Base-by-base conservation (phyloP, 2,888 invertebrate genomes). In the Erynnis tages region DNA sequence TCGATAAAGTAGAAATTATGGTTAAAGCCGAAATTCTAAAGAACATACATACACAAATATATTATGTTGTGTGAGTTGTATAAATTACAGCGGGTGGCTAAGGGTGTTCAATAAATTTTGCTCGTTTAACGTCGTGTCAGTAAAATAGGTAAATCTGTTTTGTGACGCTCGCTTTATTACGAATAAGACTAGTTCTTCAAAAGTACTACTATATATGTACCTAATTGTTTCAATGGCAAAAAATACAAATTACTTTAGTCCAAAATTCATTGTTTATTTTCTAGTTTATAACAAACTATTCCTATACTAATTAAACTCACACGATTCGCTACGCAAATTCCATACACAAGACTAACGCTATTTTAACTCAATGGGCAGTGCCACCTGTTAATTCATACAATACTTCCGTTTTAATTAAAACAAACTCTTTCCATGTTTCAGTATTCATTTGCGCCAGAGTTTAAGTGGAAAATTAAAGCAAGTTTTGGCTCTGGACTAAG, bases 1-100 rank as follows among this genome's bases (percentile, higher is more conserved):
- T 49, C 40, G 50, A 50, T 50, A 50, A 43, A 50, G 34, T 35
- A 50, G 50, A 50, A 50, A 50, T 50, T 50, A 50, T 50, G 50
- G 50, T 50, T 50, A 43, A 50, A 32, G 40, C 43, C 50, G 34
- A 50, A 50, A 25, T 50, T 50, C 43, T 50, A 50, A 43, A 50
- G 50, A 34, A 50, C 40, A 32, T 40, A 32, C 40, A 10, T 23
- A 49, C 40, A 32, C 7, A 29, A 21, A 21, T 23, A 46, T 16
- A 30, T 48, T 19, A 41, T 41, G 41, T 32, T 49, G 40, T 34
- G 41, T 50, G 41, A 50, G 34, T 34, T 35, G 41, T 50, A 50
- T 43, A 50, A 41, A 50, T 50, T 50, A 50, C 41, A 27, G 11
- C 17, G 49, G 49, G 41, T 35, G 35, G 41, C 32, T 45, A 34